These are phyloP conservation scores for Natrix natrix DNA, from an alignment of 2,797 vertebrate species.

Conservation along the genomic window DNA sequence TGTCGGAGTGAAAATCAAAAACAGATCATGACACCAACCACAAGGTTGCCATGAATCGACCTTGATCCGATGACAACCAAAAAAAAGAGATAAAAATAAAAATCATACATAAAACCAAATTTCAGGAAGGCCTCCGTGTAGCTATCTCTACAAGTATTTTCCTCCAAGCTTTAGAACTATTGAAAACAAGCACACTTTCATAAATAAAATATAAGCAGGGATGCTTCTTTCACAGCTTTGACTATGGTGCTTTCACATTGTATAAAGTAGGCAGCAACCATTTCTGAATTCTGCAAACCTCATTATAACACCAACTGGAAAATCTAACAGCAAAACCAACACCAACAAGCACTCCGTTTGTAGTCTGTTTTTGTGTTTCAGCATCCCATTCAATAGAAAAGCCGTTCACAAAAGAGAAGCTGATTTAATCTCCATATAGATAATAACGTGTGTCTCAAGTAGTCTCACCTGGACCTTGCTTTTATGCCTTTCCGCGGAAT, in stretches of 20 bases:
- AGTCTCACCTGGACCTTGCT: constrained; percentile 24
- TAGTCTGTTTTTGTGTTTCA: constrained; percentile 19
- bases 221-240: constrained; percentile 1
- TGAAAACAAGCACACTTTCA: constrained; percentile 1
- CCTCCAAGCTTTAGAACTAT: constrained; percentile 1
- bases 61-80: neutral
- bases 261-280: constrained; percentile 13
- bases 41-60: neutral
- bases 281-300: constrained; percentile 15
- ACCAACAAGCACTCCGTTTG: constrained; percentile 22
- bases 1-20: neutral
- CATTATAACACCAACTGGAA: constrained; percentile 5
- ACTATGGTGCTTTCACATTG: neutral
- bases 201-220: neutral
- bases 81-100: neutral
- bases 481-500: constrained; percentile 22
- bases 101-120: neutral
- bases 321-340: neutral
- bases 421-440: constrained; percentile 28
- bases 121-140: neutral
- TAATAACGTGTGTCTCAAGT: constrained; percentile 24
- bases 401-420: constrained; percentile 32
- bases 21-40: neutral
- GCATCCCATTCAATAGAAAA: constrained; percentile 17
- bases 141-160: neutral